A percentile compares a stretch with the other conserved stretches of the same genome.
phyloP scores from a whole-genome alignment of 2,888 invertebrate genomes.

The Microdon myrmicae region DNA sequence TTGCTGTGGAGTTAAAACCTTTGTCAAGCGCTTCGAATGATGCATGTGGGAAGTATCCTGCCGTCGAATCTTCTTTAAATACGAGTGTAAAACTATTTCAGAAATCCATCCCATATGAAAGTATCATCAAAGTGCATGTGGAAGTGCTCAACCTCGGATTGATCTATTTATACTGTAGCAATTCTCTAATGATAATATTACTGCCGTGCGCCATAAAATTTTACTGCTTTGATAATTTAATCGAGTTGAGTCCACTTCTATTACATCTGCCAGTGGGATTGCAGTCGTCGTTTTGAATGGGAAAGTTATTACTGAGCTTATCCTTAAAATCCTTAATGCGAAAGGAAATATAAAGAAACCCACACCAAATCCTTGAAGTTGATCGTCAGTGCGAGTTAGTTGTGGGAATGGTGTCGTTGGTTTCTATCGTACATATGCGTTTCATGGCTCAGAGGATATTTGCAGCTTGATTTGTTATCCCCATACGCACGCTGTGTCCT shows the following conservation, averaged over 20 bases:
- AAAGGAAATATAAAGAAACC: conserved; percentile 33
- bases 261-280: too few relatives aligned
- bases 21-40: too few relatives aligned
- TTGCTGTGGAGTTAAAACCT: too few relatives aligned
- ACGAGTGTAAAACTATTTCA: too few relatives aligned
- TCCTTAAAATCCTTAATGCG: conserved; percentile 48
- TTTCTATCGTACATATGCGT: too few relatives aligned
- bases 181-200: conserved; percentile 44
- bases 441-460: background rate
- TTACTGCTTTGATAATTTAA: conserved; percentile 48
- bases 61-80: too few relatives aligned
- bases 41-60: too few relatives aligned
- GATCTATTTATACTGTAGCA: conserved; percentile 20
- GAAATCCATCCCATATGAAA: too few relatives aligned
- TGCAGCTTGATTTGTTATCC: conserved; percentile 20
- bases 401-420: too few relatives aligned
- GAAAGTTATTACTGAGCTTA: conserved; percentile 46
- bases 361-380: conserved; percentile 43
- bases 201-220: conserved; percentile 39
- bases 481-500: conserved; percentile 7
- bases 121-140: too few relatives aligned
- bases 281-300: conserved; percentile 28
- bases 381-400: conserved; percentile 30
- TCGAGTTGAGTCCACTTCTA: conserved; percentile 41
- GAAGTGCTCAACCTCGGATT: too few relatives aligned